These are phyloP conservation scores for Keiferia lycopersicella DNA, from an alignment of 2,888 invertebrate genomes.

Conservation along the genomic window DNA sequence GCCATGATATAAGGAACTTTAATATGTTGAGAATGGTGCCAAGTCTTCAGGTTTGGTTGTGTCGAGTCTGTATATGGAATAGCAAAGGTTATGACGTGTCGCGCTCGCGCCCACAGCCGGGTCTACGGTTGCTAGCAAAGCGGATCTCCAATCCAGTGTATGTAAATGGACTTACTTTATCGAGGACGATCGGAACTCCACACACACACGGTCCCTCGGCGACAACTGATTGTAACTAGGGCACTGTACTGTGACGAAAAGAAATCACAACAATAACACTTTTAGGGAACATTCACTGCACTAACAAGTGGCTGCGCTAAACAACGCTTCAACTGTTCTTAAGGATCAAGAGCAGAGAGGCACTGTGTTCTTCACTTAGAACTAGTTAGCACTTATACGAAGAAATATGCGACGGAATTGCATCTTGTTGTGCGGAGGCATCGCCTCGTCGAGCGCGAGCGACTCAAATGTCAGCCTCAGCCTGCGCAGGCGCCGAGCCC, in stretches of 20 bases:
- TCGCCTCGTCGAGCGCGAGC: constrained; percentile 72
- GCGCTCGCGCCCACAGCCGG: constrained; percentile 67
- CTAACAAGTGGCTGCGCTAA: constrained; percentile 41
- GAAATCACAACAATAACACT: constrained; percentile 77
- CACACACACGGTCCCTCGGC: constrained; percentile 64
- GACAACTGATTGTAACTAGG: constrained; percentile 59
- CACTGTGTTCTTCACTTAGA: constrained; percentile 56
- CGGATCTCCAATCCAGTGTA: constrained; percentile 62
- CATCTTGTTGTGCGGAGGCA: constrained; percentile 72
- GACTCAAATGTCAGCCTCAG: constrained; percentile 67
- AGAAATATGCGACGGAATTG: constrained; percentile 66
- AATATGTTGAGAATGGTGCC: constrained; percentile 4
- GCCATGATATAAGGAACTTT: neutral
- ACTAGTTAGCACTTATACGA: constrained; percentile 61
- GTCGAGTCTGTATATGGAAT: constrained; percentile 50
- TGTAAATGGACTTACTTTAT: constrained; percentile 73
- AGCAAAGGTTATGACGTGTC: constrained; percentile 72
- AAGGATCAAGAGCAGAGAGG: constrained; percentile 72
- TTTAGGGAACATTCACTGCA: constrained; percentile 64
- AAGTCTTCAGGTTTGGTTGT: constrained; percentile 11
- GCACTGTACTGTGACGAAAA: constrained; percentile 67
- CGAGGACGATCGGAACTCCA: constrained; percentile 63
- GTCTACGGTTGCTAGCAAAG: constrained; percentile 43
- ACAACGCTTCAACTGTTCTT: constrained; percentile 72
- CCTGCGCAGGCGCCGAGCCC: constrained; percentile 63